A percentile compares a stretch with the other conserved stretches of the same genome.
Evolutionary conservation across 2,113 vertebrate genomes (phyloP).

Genomic region (Bujurquina vittata): DNA sequence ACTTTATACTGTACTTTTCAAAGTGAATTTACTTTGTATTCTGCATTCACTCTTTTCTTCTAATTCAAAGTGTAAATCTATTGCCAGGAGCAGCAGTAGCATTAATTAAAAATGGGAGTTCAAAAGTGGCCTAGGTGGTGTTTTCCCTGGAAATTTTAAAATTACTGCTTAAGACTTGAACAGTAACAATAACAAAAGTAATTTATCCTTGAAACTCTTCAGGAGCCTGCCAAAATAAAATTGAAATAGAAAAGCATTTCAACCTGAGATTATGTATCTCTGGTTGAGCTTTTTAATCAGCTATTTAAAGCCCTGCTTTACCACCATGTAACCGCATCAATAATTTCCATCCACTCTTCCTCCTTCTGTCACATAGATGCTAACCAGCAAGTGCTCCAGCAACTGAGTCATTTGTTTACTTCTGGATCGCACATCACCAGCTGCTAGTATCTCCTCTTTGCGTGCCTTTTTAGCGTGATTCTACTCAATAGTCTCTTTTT

Average conservation of each 20-base stretch:
- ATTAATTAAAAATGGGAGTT: neutral
- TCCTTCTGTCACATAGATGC: neutral
- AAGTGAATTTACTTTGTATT: neutral
- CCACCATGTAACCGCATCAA: neutral
- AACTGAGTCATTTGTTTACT: neutral
- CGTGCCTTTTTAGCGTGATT: neutral
- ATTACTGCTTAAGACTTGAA: too few relatives aligned
- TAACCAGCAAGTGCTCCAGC: neutral
- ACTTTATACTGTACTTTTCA: too few relatives aligned
- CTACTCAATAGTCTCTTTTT: neutral
- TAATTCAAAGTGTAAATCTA: neutral
- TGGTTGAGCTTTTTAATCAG: neutral
- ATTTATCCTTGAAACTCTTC: neutral
- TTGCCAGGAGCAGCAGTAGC: neutral
- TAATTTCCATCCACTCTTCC: neutral
- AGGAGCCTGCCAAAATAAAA: rapidly evolving
- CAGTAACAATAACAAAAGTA: too few relatives aligned
- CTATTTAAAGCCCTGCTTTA: neutral
- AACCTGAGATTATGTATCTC: neutral
- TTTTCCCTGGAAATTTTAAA: too few relatives aligned
- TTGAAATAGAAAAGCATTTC: neutral
- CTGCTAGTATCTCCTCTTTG: neutral
- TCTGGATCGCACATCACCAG: neutral
- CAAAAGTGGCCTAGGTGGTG: too few relatives aligned
- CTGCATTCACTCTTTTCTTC: neutral